Evolutionary conservation across 1,140 invertebrate genomes (phyloP).

Genomic region (Meloidogyne exigua): DNA sequence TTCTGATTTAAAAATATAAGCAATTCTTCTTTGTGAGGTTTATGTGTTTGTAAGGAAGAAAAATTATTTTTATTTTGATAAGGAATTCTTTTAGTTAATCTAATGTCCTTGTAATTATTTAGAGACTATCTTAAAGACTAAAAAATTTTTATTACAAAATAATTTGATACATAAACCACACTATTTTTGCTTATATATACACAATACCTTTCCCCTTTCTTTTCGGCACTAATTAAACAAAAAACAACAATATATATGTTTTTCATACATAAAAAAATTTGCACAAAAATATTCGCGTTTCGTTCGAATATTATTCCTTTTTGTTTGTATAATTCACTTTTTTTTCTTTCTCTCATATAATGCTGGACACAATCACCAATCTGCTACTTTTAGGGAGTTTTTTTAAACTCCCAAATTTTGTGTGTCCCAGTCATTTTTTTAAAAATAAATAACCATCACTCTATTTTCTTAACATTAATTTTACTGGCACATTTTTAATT

Average conservation of each 20-base stretch:
- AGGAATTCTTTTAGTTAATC: too few species aligned
- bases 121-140: background rate
- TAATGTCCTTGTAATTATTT: too few species aligned
- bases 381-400: conserved; percentile 13
- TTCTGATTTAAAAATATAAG: background rate
- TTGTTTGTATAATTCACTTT: background rate
- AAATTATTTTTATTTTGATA: too few species aligned
- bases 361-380: conserved; percentile 28
- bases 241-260: background rate
- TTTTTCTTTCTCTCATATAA: background rate
- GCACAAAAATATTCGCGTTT: background rate
- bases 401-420: conserved; percentile 1
- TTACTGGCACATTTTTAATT: too few species aligned
- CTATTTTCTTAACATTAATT: background rate
- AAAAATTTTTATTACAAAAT: background rate
- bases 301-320: conserved; percentile 10
- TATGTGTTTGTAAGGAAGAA: too few species aligned
- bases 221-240: background rate
- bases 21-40: too few species aligned
- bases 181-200: background rate
- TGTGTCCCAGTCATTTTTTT: conserved; percentile 10
- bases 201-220: background rate
- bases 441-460: background rate
- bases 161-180: background rate
- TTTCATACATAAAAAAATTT: background rate